Evolutionary conservation across 92 coral and sea anemone genomes (phyloP), one percentile per base, ranked within the genome.

Genomic region (Epizoanthus fatuus): DNA sequence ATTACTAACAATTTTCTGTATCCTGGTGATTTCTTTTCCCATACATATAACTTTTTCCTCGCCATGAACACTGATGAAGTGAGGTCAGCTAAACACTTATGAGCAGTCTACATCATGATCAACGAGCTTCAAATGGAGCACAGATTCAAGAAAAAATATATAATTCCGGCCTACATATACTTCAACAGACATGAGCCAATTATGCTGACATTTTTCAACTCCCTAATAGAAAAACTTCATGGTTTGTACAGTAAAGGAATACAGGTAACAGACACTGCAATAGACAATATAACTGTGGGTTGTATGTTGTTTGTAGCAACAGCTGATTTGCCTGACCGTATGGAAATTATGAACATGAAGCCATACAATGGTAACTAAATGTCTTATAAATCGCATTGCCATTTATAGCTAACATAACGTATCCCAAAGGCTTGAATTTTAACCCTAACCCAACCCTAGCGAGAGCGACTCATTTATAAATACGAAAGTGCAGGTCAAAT

Each of bases 61-160:
- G 72, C 93, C 17, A 25, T 90, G 32, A 90, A 90, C 59, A 86
- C 93, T 19, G 90, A 85, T 85, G 90, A 86, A 17, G 93, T 90
- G 3, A 90, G n/a, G 12, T 20, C 45, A 44, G 90, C 90, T 10
- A 86, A 90, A 25, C 90, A 80, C 76, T 54, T 90, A 59, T 90
- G 90, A 83, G 90, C 93, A 37, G 89, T 90, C 29, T 90, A 90
- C 60, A 55, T 90, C 65, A 77, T 84, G 81, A 89, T 88, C 16
- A 83, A 83, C 45, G 85, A 88, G 42, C 85, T 88, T 15, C 88
- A 88, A 38, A 88, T 65, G 64, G 85, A 88, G 67, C 54, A 84
- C 83, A 70, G 92, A 17, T 82, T 88, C 79, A 88, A 82, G 74
- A 63, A 37, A 52, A 88, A 83, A 57, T 88, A 51, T 75, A 74